These are phyloP conservation scores for Xenopus borealis DNA, from an alignment of 2,113 vertebrate species.

Conservation along the genomic window DNA sequence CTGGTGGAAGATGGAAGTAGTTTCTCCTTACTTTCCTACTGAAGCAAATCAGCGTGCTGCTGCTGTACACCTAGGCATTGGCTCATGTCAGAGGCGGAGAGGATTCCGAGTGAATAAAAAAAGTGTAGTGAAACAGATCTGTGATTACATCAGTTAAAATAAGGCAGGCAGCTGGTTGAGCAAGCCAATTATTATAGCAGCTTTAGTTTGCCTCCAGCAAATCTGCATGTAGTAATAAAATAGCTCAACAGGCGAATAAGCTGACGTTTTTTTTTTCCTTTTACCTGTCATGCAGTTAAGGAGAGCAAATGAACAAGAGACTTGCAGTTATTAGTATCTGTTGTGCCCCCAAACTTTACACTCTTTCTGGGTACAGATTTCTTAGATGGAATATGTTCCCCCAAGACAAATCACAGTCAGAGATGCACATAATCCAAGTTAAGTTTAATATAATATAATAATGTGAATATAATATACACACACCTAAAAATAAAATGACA, in stretches of 20 bases:
- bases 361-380: too few species aligned
- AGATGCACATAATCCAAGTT: too few species aligned
- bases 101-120: conserved; percentile 54
- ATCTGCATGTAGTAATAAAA: conserved; percentile 68
- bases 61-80: conserved; percentile 62
- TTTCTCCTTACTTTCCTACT: conserved; percentile 79
- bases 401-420: too few species aligned
- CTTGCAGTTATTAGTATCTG: too few species aligned
- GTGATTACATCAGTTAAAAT: conserved; percentile 75
- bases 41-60: conserved; percentile 76
- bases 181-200: conserved; percentile 78
- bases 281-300: conserved; percentile 42
- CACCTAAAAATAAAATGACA: too few species aligned
- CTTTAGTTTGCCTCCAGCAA: conserved; percentile 70
- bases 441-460: too few species aligned
- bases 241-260: conserved; percentile 66
- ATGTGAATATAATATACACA: too few species aligned
- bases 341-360: too few species aligned
- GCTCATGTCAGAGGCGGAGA: conserved; percentile 56
- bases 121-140: conserved; percentile 48
- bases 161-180: conserved; percentile 73
- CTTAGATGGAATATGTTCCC: too few species aligned
- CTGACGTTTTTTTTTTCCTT: conserved; percentile 68
- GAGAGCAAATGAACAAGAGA: not conserved
- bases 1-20: conserved; percentile 59